Evolutionary conservation across 2,888 invertebrate genomes (phyloP).

Genomic region (Lasioglossum leucozonium): DNA sequence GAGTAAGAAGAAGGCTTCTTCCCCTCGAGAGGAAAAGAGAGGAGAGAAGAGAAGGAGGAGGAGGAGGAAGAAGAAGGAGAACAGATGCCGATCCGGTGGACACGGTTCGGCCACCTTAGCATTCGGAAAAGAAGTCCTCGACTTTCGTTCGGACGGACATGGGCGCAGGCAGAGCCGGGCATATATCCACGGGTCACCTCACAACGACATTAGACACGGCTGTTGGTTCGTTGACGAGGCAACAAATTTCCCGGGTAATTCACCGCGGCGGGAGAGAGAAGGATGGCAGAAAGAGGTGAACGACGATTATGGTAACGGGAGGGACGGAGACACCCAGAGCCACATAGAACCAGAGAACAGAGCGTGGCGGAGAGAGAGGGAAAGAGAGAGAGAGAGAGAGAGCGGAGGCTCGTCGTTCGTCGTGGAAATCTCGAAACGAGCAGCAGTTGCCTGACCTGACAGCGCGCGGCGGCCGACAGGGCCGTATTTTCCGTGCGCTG

Average conservation of each 20-base stretch:
- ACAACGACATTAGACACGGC: constrained; percentile 55
- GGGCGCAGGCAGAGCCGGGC: constrained; percentile 1
- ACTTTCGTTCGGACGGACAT: not conserved
- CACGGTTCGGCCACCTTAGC: not conserved
- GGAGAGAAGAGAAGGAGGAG: too few relatives aligned
- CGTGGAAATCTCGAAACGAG: constrained; percentile 67
- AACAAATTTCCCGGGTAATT: constrained; percentile 60
- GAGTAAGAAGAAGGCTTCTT: not conserved
- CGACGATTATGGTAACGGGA: not conserved
- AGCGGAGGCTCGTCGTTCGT: constrained; percentile 46
- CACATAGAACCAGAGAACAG: not conserved
- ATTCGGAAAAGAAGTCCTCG: not conserved
- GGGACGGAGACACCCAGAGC: not conserved
- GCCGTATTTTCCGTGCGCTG: constrained; percentile 59
- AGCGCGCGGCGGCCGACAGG: constrained; percentile 48
- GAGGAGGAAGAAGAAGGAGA: not conserved
- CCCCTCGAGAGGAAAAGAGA: not conserved
- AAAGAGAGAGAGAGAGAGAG: not conserved
- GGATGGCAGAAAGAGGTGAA: constrained; percentile 13
- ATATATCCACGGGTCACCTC: constrained; percentile 36
- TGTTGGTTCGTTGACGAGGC: constrained; percentile 52
- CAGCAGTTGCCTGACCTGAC: constrained; percentile 53
- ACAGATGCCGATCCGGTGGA: not conserved
- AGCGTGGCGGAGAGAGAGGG: not conserved
- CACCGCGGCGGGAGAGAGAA: not conserved